Conservation (phyloP, 2,797 vertebrate species). For the Netta rufina region DNA sequence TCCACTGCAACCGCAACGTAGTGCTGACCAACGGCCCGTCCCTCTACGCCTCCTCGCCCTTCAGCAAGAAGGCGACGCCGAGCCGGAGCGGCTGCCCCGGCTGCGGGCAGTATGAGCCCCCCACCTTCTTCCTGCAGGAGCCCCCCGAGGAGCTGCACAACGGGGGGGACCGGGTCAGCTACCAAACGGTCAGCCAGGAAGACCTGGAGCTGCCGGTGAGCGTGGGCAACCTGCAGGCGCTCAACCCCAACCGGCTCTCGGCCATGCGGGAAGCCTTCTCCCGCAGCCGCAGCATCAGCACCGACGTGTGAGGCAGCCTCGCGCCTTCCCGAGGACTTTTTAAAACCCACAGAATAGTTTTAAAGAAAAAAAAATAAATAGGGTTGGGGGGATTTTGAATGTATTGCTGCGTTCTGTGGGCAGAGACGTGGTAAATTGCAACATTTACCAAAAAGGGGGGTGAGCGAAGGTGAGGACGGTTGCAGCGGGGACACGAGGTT, state of each 20-base stretch:
- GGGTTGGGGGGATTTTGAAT: background rate
- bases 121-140: slow-evolving; percentile 93
- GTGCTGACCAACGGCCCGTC: slow-evolving; percentile 91
- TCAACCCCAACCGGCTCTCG: slow-evolving; percentile 90
- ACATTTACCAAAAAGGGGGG: background rate
- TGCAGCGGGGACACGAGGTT: background rate
- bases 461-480: fast-evolving
- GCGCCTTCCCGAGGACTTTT: background rate
- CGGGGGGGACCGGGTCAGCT: slow-evolving; percentile 89
- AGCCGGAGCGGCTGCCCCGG: slow-evolving; percentile 88
- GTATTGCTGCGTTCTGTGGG: background rate
- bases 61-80: slow-evolving; percentile 83
- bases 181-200: slow-evolving; percentile 88
- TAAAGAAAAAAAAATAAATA: background rate
- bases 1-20: slow-evolving; percentile 92
- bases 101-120: slow-evolving; percentile 89
- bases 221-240: slow-evolving; percentile 86
- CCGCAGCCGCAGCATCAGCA: slow-evolving; percentile 96
- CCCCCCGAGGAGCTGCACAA: slow-evolving; percentile 89
- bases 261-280: slow-evolving; percentile 96
- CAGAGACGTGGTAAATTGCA: background rate
- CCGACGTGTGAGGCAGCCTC: slow-evolving; percentile 85
- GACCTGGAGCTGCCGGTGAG: slow-evolving; percentile 86
- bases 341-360: background rate
- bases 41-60: slow-evolving; percentile 86